Evolutionary conservation across 1,140 invertebrate genomes (phyloP), one percentile per base, ranked within the genome.

Genomic region (Zaprionus ornatus): DNA sequence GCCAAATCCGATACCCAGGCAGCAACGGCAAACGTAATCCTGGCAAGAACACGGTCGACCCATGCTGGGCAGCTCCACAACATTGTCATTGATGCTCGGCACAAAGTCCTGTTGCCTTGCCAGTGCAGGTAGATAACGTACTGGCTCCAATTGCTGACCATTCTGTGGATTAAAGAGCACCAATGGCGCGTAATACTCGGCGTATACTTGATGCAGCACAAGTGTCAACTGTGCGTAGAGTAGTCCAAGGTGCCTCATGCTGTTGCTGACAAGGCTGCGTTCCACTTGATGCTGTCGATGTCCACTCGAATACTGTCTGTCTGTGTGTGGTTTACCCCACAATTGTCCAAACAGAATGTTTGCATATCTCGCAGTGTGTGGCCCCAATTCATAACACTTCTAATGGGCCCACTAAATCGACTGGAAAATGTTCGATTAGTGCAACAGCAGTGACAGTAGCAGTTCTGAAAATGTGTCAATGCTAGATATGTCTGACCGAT

Each of bases 311-410:
- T 42, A 40, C 50, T 45, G 55, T 29, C 35, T 40, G 60, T 29
- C 25, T 23, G 10, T 19, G 19, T 55, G 76, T 82, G 83, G 71
- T 90, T 72, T 90, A 52, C 69, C 37, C 25, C 56, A 68, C 85
- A 88, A 82, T 85, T 88, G 85, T 82, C n/a, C 57, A 90, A 90
- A 88, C 67, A 88, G 69, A 79, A 55, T 85, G 81, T 61, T 32
- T 55, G 32, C 42, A 63, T 63, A 55, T 48, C 25, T 32, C 29
- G 29, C 29, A 32, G 12, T 6, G 68, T 82, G 40, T 71, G 70
- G 25, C 70, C 57, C 35, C 71, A 65, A 37, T 69, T 29, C 59
- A 68, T 12, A 62, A 57, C 21, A 48, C 60, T 48, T 55, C 23
- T 7, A 23, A 12, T 40, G 52, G 70, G 67, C 64, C 63, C 45